Base-by-base conservation (phyloP, 1,140 invertebrate genomes). In the Phymastichus coffea region DNA sequence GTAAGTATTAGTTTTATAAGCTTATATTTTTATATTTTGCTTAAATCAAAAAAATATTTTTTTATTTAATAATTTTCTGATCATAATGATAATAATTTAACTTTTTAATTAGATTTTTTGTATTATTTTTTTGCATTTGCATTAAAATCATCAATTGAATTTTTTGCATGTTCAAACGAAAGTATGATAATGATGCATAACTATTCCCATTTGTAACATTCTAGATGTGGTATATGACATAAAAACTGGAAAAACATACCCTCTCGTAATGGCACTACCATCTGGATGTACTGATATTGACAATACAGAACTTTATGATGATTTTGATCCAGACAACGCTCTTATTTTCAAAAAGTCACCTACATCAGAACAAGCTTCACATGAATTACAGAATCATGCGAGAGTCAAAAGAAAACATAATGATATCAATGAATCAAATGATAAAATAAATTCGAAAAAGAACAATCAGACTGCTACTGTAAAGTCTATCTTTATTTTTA, bases 301-400 rank as follows among this genome's bases (percentile, higher is more conserved):
- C 82, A 94, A 97, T 0, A 90, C 87, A 3, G 88, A 92, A 73
- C 70, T 97, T 0, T 98, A 98, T 80, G 95, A 95, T 7, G 94
- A 97, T 74, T 98, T 98, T 79, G 82, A 93, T 62, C 85, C 88
- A 30, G 92, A 93, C 65, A 92, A 94, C 78, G 93, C 97, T 0
- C 80, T 98, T 10, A 79, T 95, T 62, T 98, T 98, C 79, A 95
- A 94, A 1, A 84, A 94, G 26, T 79, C 98, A 2, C 98, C 98
- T 81, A 93, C 93, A 0, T 91, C 93, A 0, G 93, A 93, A 0
- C 97, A 95, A 95, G 93, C 75, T 80, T 95, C n/a, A 95, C 95
- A 1, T 92, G 97, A 77, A 89, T 97, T 65, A 85, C 91, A 53
- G 88, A 87, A 67, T 92, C 95, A 0, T 88, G 88, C 57, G 91